These are phyloP conservation scores for Trematomus loennbergii DNA, from an alignment of 2,113 vertebrate species.

Conservation along the genomic window DNA sequence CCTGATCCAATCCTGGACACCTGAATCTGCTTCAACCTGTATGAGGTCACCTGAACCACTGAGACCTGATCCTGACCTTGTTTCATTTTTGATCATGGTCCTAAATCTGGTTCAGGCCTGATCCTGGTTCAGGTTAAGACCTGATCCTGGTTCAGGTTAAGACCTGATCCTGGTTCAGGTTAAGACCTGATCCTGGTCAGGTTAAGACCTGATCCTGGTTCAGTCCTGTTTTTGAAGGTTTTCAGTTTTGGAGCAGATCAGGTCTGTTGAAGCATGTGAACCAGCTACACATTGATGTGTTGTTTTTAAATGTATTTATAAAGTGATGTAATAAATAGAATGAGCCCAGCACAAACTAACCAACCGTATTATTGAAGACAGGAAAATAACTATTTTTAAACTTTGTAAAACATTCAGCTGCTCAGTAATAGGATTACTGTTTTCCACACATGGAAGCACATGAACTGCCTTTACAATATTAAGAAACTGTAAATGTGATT, in stretches of 20 bases:
- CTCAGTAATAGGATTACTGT: background rate
- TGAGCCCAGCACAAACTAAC: background rate
- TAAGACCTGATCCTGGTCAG: background rate
- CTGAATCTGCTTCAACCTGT: background rate
- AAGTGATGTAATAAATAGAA: slow-evolving; percentile 17
- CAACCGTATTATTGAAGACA: background rate
- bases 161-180: background rate
- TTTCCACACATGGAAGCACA: background rate
- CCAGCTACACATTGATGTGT: slow-evolving; percentile 11
- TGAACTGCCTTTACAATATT: background rate
- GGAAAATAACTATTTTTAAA: too few relatives aligned
- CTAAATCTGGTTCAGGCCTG: background rate
- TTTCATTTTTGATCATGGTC: slow-evolving; percentile 1
- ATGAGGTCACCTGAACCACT: too few relatives aligned
- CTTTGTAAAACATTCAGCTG: background rate
- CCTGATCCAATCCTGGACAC: slow-evolving; percentile 37
- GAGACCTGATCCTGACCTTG: too few relatives aligned
- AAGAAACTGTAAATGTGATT: too few relatives aligned
- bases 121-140: background rate
- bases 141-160: background rate
- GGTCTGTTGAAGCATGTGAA: slow-evolving; percentile 53
- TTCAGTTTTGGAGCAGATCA: slow-evolving; percentile 35
- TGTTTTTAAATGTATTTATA: slow-evolving; percentile 10
- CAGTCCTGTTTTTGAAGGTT: background rate
- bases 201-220: background rate